These are phyloP conservation scores for Onychomys arenicola DNA, from an alignment of 2,797 vertebrate species.

Conservation along the genomic window DNA sequence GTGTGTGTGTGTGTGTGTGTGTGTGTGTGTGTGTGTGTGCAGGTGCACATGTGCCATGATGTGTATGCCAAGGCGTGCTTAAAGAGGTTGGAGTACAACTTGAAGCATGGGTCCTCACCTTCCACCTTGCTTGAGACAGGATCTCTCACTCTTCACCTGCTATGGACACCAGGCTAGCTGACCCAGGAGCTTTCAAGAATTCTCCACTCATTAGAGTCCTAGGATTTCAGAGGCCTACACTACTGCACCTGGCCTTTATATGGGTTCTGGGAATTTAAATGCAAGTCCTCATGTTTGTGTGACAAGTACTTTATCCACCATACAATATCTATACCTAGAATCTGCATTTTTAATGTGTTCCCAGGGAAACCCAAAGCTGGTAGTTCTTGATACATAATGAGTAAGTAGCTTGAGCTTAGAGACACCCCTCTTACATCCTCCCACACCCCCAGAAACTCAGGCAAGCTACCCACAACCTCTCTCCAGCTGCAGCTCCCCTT, in stretches of 20 bases:
- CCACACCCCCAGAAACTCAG: neutral
- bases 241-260: neutral
- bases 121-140: neutral
- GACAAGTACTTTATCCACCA: neutral
- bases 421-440: neutral
- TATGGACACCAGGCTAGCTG: neutral
- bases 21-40: neutral
- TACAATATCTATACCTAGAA: neutral
- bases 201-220: neutral
- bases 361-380: neutral
- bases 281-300: neutral
- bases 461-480: neutral
- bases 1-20: too few species aligned
- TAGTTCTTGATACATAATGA: neutral
- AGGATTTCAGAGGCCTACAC: neutral
- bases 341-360: neutral
- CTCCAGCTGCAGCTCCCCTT: neutral
- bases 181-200: neutral
- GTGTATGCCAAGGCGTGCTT: neutral
- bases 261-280: neutral
- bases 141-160: neutral
- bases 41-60: neutral
- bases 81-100: neutral
- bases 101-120: neutral
- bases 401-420: neutral